Conservation (phyloP, 2,113 vertebrate genomes). For the Raja brachyura region DNA sequence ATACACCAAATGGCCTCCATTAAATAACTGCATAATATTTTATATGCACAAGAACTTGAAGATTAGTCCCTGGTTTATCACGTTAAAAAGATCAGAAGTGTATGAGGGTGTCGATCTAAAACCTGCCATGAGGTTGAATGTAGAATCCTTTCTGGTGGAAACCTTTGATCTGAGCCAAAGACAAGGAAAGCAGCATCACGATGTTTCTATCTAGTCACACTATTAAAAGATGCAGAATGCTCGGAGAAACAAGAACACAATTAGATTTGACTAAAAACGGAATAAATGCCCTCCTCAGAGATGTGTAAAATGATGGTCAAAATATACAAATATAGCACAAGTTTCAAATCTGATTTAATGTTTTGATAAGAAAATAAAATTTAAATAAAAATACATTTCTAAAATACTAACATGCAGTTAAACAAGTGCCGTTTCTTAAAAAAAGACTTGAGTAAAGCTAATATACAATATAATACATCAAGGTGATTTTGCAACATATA, state of each 20-base stretch:
- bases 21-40: background rate
- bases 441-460: background rate
- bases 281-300: background rate
- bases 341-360: conserved; percentile 51
- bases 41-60: background rate
- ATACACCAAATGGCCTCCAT: too few species aligned
- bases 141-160: background rate
- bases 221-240: background rate
- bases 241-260: background rate
- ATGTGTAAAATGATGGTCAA: background rate
- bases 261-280: background rate
- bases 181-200: background rate
- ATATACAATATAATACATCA: conserved; percentile 32
- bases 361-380: conserved; percentile 70
- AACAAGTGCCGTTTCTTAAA: conserved; percentile 21
- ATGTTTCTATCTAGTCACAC: background rate
- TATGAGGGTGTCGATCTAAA: background rate
- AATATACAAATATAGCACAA: background rate
- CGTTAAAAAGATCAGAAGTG: background rate
- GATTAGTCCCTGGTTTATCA: background rate
- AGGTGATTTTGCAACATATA: conserved; percentile 12
- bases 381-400: conserved; percentile 64
- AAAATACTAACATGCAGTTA: conserved; percentile 41
- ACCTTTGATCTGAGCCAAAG: background rate
- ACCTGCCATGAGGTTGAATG: background rate